These are phyloP conservation scores for Pachypsylla venusta DNA, from an alignment of 1,140 invertebrate species.

Conservation along the genomic window DNA sequence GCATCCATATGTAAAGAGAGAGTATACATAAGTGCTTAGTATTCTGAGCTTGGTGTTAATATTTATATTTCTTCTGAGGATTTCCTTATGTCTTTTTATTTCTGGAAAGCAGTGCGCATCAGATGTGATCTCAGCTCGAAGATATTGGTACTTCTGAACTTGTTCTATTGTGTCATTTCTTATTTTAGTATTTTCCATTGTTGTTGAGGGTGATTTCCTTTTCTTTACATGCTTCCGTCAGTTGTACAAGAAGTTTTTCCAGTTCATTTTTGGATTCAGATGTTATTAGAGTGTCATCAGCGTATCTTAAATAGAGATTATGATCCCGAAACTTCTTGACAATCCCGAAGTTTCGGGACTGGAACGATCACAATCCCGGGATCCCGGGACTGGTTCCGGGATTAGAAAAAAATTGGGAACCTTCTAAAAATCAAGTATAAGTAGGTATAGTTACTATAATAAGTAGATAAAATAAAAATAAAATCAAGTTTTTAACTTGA, in stretches of 20 bases:
- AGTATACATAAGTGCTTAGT: too few species aligned
- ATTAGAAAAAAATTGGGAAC: too few species aligned
- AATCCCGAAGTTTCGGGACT: too few species aligned
- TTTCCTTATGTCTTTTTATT: neutral
- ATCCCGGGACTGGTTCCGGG: too few species aligned
- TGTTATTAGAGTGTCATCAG: neutral
- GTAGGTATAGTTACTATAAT: too few species aligned
- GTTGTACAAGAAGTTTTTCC: neutral
- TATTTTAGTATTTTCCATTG: neutral
- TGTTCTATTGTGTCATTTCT: neutral
- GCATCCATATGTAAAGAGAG: too few species aligned
- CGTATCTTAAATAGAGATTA: neutral
- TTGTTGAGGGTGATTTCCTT: neutral
- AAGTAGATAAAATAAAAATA: too few species aligned
- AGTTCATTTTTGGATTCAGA: neutral
- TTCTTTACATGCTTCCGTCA: neutral
- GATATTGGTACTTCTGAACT: neutral
- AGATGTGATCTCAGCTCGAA: neutral
- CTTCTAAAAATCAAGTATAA: too few species aligned
- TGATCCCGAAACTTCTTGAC: too few species aligned
- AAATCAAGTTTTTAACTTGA: too few species aligned
- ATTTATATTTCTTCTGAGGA: neutral
- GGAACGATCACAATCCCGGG: too few species aligned
- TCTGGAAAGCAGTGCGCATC: neutral
- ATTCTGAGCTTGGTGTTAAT: too few species aligned